A percentile compares a stretch with the other conserved stretches of the same genome.
These are phyloP conservation scores for Carabus problematicus DNA, from an alignment of 2,888 invertebrate genomes.

Conservation along the genomic window DNA sequence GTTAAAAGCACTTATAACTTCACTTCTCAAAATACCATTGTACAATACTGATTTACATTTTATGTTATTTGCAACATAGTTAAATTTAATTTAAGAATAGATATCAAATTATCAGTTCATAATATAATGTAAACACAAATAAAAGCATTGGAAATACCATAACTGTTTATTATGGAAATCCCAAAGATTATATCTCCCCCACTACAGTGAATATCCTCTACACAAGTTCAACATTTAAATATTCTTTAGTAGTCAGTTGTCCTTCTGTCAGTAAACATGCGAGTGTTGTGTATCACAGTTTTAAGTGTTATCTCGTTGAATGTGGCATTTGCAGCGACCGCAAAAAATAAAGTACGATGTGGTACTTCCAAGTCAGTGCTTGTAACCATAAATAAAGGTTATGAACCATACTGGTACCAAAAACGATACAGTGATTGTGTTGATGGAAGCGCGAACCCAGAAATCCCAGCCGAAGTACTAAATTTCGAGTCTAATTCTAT, in stretches of 20 bases:
- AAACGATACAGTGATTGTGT: conserved; percentile 8
- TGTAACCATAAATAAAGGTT: conserved; percentile 20
- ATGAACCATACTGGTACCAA: conserved; percentile 31
- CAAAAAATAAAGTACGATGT: conserved; percentile 5
- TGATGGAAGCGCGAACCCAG: conserved; percentile 13
- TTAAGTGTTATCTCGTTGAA: background rate
- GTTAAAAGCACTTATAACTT: too few relatives aligned
- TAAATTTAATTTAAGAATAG: too few relatives aligned
- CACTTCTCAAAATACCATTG: too few relatives aligned
- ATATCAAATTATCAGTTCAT: too few relatives aligned
- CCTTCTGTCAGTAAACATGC: conserved; percentile 15
- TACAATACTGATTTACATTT: too few relatives aligned
- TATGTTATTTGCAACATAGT: too few relatives aligned
- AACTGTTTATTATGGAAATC: too few relatives aligned
- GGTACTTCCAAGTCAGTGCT: background rate
- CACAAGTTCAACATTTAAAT: background rate
- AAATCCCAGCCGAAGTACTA: conserved; percentile 6
- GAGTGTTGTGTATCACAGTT: conserved; percentile 1
- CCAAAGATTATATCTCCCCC: background rate
- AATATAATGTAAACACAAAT: too few relatives aligned
- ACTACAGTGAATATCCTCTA: background rate
- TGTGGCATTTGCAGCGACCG: background rate
- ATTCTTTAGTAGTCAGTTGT: conserved; percentile 13
- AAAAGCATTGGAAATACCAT: too few relatives aligned
- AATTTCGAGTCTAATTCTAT: background rate